Percentiles rank a stretch among this genome's conserved stretches.
These are phyloP conservation scores for Brotogeris chrysoptera DNA, from an alignment of 2,797 vertebrate genomes.

Conservation along the genomic window DNA sequence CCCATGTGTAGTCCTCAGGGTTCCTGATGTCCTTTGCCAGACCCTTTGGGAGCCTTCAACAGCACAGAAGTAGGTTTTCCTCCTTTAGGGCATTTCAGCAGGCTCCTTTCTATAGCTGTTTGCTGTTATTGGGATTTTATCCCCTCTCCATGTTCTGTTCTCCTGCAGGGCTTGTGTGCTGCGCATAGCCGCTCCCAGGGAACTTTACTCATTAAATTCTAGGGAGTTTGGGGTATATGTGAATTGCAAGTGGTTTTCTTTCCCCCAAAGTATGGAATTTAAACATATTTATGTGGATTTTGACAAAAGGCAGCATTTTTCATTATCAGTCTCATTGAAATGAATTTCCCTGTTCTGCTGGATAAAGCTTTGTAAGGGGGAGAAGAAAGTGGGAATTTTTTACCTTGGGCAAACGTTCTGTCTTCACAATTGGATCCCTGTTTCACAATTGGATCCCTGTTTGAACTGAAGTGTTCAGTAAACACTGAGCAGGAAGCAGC, in stretches of 20 bases:
- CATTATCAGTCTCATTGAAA: not conserved
- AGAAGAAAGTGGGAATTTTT: not conserved
- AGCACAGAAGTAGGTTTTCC: not conserved
- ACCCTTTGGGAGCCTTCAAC: not conserved
- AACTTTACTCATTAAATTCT: not conserved
- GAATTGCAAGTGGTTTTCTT: not conserved
- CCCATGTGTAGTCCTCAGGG: not conserved
- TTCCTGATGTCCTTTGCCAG: not conserved
- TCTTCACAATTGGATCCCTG: not conserved
- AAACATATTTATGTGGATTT: not conserved
- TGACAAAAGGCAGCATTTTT: not conserved
- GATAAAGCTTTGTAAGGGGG: not conserved
- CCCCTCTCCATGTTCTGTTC: not conserved
- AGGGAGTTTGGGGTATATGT: not conserved
- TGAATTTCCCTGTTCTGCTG: not conserved
- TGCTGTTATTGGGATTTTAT: not conserved
- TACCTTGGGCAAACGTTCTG: rapidly evolving
- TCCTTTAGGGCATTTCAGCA: not conserved
- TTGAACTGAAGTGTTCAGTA: not conserved
- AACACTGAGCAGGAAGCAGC: not conserved
- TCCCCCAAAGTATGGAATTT: not conserved
- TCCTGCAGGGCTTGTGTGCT: not conserved
- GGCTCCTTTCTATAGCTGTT: not conserved
- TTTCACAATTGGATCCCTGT: not conserved
- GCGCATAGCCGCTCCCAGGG: not conserved